Evolutionary conservation across 2,888 invertebrate genomes (phyloP).

Genomic region (Ichneumon xanthorius): DNA sequence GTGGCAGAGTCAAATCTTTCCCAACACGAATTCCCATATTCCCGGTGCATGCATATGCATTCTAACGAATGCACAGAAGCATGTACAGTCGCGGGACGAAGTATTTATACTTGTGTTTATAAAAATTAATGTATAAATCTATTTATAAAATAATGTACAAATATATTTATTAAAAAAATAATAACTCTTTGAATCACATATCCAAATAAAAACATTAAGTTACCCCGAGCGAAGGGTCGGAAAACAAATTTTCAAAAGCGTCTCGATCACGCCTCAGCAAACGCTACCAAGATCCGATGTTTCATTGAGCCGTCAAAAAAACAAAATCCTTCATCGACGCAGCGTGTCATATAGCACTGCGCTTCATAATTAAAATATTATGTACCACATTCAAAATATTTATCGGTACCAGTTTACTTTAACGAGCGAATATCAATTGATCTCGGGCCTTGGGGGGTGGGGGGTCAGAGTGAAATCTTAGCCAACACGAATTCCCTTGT

Average conservation of each 20-base stretch:
- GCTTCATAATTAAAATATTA: not conserved
- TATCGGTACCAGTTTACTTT: not conserved
- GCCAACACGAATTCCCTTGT: not conserved
- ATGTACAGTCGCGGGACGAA: not conserved
- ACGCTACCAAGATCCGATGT: too few species aligned
- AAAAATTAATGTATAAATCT: too few species aligned
- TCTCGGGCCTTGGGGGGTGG: not conserved
- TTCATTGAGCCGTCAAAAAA: not conserved
- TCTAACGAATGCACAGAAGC: not conserved
- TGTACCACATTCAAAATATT: not conserved
- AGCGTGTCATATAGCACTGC: not conserved
- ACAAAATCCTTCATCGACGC: too few species aligned
- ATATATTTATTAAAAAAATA: too few species aligned
- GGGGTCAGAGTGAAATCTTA: conserved; percentile 3
- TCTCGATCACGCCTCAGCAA: too few species aligned
- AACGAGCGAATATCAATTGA: conserved; percentile 4
- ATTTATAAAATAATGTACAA: too few species aligned
- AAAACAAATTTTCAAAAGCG: too few species aligned
- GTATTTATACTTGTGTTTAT: not conserved
- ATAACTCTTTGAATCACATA: too few species aligned
- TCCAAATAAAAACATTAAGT: too few species aligned
- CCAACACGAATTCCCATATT: not conserved
- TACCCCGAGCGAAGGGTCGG: too few species aligned
- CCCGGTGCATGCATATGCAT: not conserved
- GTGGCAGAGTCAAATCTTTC: not conserved